Base-by-base conservation (phyloP, 2,113 vertebrate genomes). In the Indri indri region DNA sequence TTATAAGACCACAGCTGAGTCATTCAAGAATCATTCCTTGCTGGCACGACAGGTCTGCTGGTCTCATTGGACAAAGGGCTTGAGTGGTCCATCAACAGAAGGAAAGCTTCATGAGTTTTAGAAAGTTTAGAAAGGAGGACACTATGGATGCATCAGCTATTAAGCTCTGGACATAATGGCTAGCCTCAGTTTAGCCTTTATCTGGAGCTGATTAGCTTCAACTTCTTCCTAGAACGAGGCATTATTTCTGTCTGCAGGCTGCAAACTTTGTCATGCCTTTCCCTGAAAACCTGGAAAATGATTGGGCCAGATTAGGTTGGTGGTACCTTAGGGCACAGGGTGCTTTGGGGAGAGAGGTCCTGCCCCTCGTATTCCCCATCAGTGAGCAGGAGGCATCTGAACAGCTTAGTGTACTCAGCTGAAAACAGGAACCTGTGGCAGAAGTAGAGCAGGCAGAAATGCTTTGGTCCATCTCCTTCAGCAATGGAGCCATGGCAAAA, bases 1-100 rank as follows among this genome's bases (percentile, higher is more conserved):
- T 98, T 98, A 98, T 97, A 97, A 88, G 90, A 98, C 92, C 93
- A 97, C 83, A 97, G 98, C 97, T 98, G 98, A 98, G 96, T 98
- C 98, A 98, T 94, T 97, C 93, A 98, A 95, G 98, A 98, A 87
- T 94, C 89, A 98, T 97, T 97, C 94, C 91, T 97, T 94, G 90
- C 94, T 97, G 96, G 91, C 93, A 54, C 54, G 14, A 76, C 57
- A 32, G 59, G 20, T 77, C 14, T 37, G 8, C 57, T 92, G 66
- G 54, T 95, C 61, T 96, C 17, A 42, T 0, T 84, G 65, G 76
- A 82, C 85, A 97, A 89, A 61, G 17, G 10, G 8, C 22, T 70
- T 88, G 30, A 86, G 23, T 85, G 40, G 37, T 3, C 59, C 57
- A 40, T 71, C 54, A 77, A n/a, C 18, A 57, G 84, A 88, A 95